Percentiles rank a stretch among this genome's conserved stretches.
Conservation (phyloP, 2,888 invertebrate genomes). For the Polia nebulosa region DNA sequence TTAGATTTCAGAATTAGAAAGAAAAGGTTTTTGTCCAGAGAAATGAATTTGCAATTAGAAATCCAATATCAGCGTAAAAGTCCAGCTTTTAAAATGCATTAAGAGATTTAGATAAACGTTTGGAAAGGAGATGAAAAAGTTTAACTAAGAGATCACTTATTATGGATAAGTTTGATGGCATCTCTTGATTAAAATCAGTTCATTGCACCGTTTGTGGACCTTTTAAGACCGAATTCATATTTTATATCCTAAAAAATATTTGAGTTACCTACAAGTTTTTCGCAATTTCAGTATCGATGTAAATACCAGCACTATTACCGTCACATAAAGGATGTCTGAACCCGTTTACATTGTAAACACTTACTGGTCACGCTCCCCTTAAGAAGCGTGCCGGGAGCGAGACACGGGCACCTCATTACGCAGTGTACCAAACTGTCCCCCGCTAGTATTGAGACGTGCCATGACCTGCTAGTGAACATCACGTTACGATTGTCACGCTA, state of each 20-base stretch:
- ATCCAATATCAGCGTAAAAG: constrained; percentile 33
- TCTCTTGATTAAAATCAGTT: neutral
- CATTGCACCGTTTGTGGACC: no score
- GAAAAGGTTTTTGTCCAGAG: constrained; percentile 31
- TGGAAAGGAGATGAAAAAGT: constrained; percentile 18
- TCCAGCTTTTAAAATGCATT: constrained; percentile 46
- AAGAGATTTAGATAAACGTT: constrained; percentile 43
- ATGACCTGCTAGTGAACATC: constrained; percentile 68
- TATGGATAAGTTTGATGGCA: constrained; percentile 10
- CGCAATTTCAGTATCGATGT: no score
- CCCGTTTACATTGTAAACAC: constrained; percentile 1
- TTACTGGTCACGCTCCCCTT: constrained; percentile 40
- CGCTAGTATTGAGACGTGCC: constrained; percentile 58
- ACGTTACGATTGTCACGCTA: constrained; percentile 41
- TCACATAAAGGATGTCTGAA: neutral
- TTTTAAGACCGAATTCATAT: neutral
- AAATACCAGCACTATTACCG: neutral
- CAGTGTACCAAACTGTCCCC: constrained; percentile 28
- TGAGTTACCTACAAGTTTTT: no score
- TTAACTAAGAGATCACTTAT: constrained; percentile 14
- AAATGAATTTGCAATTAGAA: constrained; percentile 45
- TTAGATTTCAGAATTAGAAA: constrained; percentile 15
- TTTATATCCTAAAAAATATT: neutral
- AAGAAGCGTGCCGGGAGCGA: constrained; percentile 16
- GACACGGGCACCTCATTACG: constrained; percentile 50